Percentiles rank a stretch among this genome's conserved stretches.
phyloP scores from a whole-genome alignment of 2,888 invertebrate species.

The Eupithecia centaureata region DNA sequence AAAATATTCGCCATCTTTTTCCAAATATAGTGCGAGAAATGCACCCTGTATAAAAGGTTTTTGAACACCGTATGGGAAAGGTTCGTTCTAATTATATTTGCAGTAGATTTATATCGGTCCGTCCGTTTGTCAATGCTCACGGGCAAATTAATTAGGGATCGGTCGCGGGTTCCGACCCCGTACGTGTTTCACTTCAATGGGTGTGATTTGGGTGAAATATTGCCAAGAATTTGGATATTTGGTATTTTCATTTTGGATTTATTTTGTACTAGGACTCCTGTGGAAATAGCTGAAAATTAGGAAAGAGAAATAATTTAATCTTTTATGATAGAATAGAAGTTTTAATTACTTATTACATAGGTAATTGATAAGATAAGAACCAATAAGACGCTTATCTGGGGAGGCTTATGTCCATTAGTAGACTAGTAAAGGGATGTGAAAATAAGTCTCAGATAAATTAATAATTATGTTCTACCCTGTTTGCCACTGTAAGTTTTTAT shows the following conservation, averaged over 20 bases:
- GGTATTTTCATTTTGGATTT: slow-evolving; percentile 9
- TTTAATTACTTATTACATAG: too few species aligned
- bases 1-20: background rate
- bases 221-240: slow-evolving; percentile 24
- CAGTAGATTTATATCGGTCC: slow-evolving; percentile 69
- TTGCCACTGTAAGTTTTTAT: background rate
- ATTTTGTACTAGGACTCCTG: background rate
- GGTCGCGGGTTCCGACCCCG: slow-evolving; percentile 60
- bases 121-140: slow-evolving; percentile 73
- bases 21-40: background rate
- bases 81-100: slow-evolving; percentile 70
- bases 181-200: slow-evolving; percentile 39
- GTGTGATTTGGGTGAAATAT: slow-evolving; percentile 38
- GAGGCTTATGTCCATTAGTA: background rate
- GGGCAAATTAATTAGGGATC: slow-evolving; percentile 72
- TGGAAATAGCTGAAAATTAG: background rate
- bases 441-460: too few species aligned
- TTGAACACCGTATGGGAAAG: slow-evolving; percentile 33
- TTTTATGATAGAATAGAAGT: too few species aligned
- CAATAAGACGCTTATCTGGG: background rate
- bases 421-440: background rate
- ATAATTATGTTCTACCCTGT: background rate
- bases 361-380: background rate
- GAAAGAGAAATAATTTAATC: too few species aligned
- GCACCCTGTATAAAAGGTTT: slow-evolving; percentile 4